phyloP scores from a whole-genome alignment of 2,888 invertebrate genomes.

The Lepidochrysops patricia region DNA sequence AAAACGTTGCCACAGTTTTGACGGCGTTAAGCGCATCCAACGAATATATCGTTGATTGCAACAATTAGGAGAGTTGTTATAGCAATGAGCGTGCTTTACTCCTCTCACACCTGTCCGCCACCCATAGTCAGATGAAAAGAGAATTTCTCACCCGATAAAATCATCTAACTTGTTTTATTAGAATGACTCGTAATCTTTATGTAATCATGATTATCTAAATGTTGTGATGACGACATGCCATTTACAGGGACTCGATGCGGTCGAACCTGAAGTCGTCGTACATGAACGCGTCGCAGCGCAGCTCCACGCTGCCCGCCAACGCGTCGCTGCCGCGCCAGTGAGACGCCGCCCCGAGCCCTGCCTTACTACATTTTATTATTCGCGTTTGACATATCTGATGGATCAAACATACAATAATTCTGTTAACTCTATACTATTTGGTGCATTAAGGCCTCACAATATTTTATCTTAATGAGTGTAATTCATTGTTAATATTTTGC shows the following conservation, averaged over 20 bases:
- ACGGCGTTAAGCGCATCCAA: too few relatives aligned
- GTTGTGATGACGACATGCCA: constrained; percentile 10
- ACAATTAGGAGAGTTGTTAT: too few relatives aligned
- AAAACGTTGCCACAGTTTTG: too few relatives aligned
- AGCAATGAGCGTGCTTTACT: too few relatives aligned
- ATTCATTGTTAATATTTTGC: constrained; percentile 13
- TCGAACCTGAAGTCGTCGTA: constrained; percentile 84
- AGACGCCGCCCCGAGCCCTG: constrained; percentile 22
- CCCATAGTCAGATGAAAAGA: too few relatives aligned
- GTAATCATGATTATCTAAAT: too few relatives aligned
- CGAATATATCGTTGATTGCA: too few relatives aligned
- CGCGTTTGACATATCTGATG: constrained; percentile 12
- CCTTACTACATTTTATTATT: constrained; percentile 14
- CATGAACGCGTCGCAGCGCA: constrained; percentile 83
- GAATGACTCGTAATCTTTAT: too few relatives aligned
- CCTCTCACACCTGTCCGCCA: too few relatives aligned
- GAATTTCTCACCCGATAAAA: too few relatives aligned
- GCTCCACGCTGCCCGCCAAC: constrained; percentile 91
- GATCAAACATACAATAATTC: constrained; percentile 2
- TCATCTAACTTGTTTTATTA: too few relatives aligned
- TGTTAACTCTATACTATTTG: constrained; percentile 12
- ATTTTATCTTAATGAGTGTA: constrained; percentile 6
- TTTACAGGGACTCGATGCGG: constrained; percentile 83
- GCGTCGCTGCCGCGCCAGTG: constrained; percentile 80
- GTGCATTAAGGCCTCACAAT: constrained; percentile 13